Evolutionary conservation across 2,888 invertebrate genomes (phyloP), one percentile per base, ranked within the genome.

Genomic region (Diaphora mendica): DNA sequence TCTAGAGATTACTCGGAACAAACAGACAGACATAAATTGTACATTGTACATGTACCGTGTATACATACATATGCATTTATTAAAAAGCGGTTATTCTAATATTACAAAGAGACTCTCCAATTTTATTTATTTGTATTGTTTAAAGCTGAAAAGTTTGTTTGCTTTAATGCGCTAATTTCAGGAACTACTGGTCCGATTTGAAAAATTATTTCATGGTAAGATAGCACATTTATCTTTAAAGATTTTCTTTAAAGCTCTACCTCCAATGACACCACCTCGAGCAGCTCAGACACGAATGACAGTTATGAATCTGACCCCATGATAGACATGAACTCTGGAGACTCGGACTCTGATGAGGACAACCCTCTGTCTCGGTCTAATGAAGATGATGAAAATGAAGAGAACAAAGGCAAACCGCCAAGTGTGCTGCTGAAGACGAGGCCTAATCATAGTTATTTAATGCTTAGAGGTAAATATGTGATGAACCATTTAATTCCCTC

Each of bases 401-500:
- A 90, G 5, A 91, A 91, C 33, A 87, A 87, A 55, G 88, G 88
- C 8, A 92, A 92, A 72, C 84, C 89, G 64, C 95, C 94, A 8
- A 86, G 89, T 17, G 96, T 96, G 13, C 87, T 97, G 68, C 90
- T 94, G 68, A 97, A 97, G 86, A 90, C 95, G 65, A 96, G 96
- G 87, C 97, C 97, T 4, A 96, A 96, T 86, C 97, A 97, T 81
- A 96, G 96, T 77, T 98, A 97, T 97, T 95, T 96, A 80, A 94
- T 97, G 72, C 90, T 97, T 64, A 91, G 90, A 90, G 96, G 95
- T 95, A 78, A 81, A 77, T 66, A 62, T 33, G 5, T 13, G 20
- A 42, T 39, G 42, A 59, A 59, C 0, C 26, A 26, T 26, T n/a
- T 39, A 39, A 39, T 39, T 9, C 9, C 39, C 39, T 39, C 39